Base-by-base conservation (phyloP, 2,113 vertebrate genomes). In the Antigone vipio region DNA sequence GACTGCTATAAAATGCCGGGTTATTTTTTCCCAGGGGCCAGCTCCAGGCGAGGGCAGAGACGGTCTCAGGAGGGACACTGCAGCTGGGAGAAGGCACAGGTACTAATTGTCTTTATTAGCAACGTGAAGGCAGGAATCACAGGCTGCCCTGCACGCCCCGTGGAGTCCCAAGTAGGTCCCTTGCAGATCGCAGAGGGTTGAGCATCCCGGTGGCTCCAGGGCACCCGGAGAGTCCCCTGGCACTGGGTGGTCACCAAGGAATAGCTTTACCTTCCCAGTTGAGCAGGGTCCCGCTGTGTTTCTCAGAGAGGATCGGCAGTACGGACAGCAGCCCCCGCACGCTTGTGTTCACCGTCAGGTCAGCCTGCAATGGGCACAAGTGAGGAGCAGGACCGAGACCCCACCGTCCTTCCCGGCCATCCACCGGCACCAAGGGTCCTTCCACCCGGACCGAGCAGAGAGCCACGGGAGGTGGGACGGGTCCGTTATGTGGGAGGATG, bases 251-350 rank as follows among this genome's bases (percentile, higher is more conserved):
- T 98, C 97, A 98, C 98, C 97, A 98, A 47, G 97, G 97, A 81
- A 98, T 93, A 27, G 73, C 53, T 74, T 95, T 94, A 38, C 98
- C 98, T 67, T 98, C 85, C 97, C 97, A 98, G 93, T 92, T 96
- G 87, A 98, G 67, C 73, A 98, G 84, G 56, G 82, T 73, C 16
- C 98, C 97, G 0, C 66, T 95, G 76, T 98, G 92, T 30, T 97
- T 93, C 81, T 98, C 96, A 0, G 92, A 95, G 40, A 98, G 96
- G 30, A 64, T 5, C 4, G 86, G 49, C 62, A 98, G 95, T 34
- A 98, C 96, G 5, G 91, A 83, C 9, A 98, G 94, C 82, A 98
- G 91, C 12, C 97, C 97, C 40, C 35, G 80, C 66, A 97, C 96
- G 1, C 98, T 98, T 4, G 97, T 92, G 50, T 95, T 96, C 53